phyloP scores from a whole-genome alignment of 2,888 invertebrate species.

The Cinara cedri region DNA sequence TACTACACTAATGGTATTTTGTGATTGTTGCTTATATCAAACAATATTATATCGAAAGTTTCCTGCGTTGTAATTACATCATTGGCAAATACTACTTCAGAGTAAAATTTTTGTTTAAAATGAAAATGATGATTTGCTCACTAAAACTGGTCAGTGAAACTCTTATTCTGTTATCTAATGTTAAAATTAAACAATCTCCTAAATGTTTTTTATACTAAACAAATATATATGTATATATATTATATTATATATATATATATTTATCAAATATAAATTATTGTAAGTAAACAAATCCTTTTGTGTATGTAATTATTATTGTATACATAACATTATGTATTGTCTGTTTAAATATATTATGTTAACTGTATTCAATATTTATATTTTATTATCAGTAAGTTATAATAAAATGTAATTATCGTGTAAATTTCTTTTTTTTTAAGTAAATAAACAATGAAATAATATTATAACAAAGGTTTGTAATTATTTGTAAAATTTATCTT shows the following conservation, averaged over 20 bases:
- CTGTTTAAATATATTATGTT: neutral
- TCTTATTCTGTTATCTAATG: conserved; percentile 47
- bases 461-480: too few species aligned
- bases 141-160: conserved; percentile 40
- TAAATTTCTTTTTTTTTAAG: conserved; percentile 36
- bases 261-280: conserved; percentile 40
- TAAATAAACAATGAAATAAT: conserved; percentile 12
- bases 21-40: conserved; percentile 63
- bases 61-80: conserved; percentile 2
- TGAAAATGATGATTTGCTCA: conserved; percentile 48
- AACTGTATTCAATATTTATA: conserved; percentile 34
- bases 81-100: conserved; percentile 37
- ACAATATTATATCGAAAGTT: neutral
- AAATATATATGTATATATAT: too few species aligned
- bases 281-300: conserved; percentile 12
- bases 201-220: conserved; percentile 28
- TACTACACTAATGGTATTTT: conserved; percentile 97
- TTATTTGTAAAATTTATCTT: too few species aligned
- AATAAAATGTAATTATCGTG: conserved; percentile 39
- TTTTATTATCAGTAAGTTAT: conserved; percentile 30
- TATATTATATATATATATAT: too few species aligned
- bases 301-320: conserved; percentile 6
- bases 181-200: conserved; percentile 33
- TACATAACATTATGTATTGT: neutral
- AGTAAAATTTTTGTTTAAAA: conserved; percentile 20